Percentiles rank a stretch among this genome's conserved stretches.
Evolutionary conservation across 2,888 invertebrate genomes (phyloP).

Genomic region (Galerucella nymphaeae): DNA sequence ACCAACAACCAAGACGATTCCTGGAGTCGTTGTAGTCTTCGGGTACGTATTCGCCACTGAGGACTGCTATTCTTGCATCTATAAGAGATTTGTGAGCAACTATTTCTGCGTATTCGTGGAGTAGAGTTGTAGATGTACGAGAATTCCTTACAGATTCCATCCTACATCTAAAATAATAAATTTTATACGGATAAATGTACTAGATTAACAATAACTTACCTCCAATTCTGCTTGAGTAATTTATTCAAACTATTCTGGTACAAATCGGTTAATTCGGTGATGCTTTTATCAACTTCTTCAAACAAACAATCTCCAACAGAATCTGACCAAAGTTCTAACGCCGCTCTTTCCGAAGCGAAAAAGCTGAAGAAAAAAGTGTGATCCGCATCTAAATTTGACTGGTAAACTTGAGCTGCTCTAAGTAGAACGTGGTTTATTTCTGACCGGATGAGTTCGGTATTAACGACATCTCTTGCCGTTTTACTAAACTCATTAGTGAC

Average conservation of each 20-base stretch:
- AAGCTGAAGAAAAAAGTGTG: slow-evolving; percentile 71
- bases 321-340: slow-evolving; percentile 80
- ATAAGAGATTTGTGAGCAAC: slow-evolving; percentile 80
- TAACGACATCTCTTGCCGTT: slow-evolving; percentile 79
- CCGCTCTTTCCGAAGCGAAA: slow-evolving; percentile 75
- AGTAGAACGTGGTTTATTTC: slow-evolving; percentile 81
- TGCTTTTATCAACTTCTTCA: slow-evolving; percentile 78
- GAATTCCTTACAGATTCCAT: slow-evolving; percentile 65
- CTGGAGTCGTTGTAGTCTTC: slow-evolving; percentile 43
- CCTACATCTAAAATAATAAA: slow-evolving; percentile 45
- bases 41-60: slow-evolving; percentile 66
- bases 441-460: slow-evolving; percentile 79
- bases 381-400: slow-evolving; percentile 67
- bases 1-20: slow-evolving; percentile 52
- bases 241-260: slow-evolving; percentile 75
- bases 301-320: slow-evolving; percentile 78
- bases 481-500: slow-evolving; percentile 79
- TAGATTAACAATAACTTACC: slow-evolving; percentile 42
- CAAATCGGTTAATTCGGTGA: slow-evolving; percentile 74
- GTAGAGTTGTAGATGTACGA: slow-evolving; percentile 64
- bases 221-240: slow-evolving; percentile 68
- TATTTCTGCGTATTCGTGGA: slow-evolving; percentile 77
- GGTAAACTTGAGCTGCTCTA: slow-evolving; percentile 77
- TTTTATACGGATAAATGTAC: background rate
- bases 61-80: slow-evolving; percentile 79